Evolutionary conservation across 2,113 vertebrate genomes (phyloP), one percentile per base, ranked within the genome.

Genomic region (Thunnus maccoyii): DNA sequence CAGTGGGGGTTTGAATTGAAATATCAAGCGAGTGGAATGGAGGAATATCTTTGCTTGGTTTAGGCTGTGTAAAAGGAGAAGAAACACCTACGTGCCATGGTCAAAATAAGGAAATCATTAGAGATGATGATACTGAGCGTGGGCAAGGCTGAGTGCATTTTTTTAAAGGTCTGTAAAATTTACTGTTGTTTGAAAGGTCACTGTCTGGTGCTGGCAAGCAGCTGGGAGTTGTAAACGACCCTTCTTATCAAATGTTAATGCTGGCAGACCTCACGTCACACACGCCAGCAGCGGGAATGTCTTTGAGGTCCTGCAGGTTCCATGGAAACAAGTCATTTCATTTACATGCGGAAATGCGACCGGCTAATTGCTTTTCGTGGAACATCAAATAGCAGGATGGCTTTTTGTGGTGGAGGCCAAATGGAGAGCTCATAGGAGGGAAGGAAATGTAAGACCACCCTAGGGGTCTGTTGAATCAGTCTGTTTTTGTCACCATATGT

Each of bases 231-330:
- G 94, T 94, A 96, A 95, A 95, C 88, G 91, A 93, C 91, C 91
- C 91, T 92, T 89, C 94, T 95, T 95, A 95, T 95, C 94, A 95
- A 95, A 96, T 96, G 95, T 94, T 95, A 95, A 96, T 95, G 94
- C 93, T 92, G 92, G 91, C 91, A 93, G 93, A 86, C 90, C 89
- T 85, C 75, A 79, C 89, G 90, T 94, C 89, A 91, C 91, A 90
- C 65, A 17, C 73, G 47, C 88, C 83, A 50, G 82, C 81, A 76
- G 86, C 83, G 68, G 88, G 89, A 85, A 90, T 90, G 93, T 91
- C 93, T 94, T 94, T 94, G 91, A 94, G 94, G 91, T 93, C 91
- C 86, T 85, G 81, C 90, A 93, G 93, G 93, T 94, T 93, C 92
- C 92, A 87, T 89, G 90, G 93, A 95, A 95, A 94, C 94, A 92